Base-by-base conservation (phyloP, 1,140 invertebrate genomes). In the Goniozus legneri region DNA sequence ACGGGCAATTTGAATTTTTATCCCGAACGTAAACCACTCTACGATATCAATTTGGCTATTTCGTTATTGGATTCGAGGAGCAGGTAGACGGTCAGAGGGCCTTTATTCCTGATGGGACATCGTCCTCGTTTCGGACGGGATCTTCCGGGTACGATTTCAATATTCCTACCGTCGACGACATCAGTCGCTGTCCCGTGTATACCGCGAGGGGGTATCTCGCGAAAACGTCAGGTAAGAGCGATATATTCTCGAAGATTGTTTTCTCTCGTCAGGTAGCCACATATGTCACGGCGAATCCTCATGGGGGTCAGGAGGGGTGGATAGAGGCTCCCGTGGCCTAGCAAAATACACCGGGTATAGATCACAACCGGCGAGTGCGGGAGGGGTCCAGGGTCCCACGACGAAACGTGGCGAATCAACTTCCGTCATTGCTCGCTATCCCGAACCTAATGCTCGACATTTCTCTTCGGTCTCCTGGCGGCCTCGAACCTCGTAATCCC, bases 221-320 rank as follows among this genome's bases (percentile, higher is more conserved):
- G n/a, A n/a, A n/a, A n/a, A n/a, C n/a, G 44, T 8, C 54, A 58
- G 40, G 57, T 62, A 44, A 55, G 55, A 69, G 56, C 71, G 65
- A 74, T 76, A 76, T 68, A 71, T 76, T 67, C 62, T 64, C 69
- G 69, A 76, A 76, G 72, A 76, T 76, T 76, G 73, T 76, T 76
- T 75, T 74, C 72, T 75, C 73, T 74, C 71, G 70, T 73, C 73
- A 76, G 72, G 72, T 76, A 72, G 72, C 72, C 71, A 69, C 72
- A 76, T 76, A 73, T 65, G 72, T 76, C 72, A 75, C 57, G 54
- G 37, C 58, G 45, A 73, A 67, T 71, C 73, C 64, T 69, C 45
- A 20, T n/a, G n/a, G n/a, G n/a, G n/a, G n/a, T n/a, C n/a, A n/a
- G n/a, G n/a, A n/a, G n/a, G n/a, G n/a, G n/a, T n/a, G n/a, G n/a